Evolutionary conservation across 2,797 vertebrate genomes (phyloP).

Genomic region (Streptopelia turtur): DNA sequence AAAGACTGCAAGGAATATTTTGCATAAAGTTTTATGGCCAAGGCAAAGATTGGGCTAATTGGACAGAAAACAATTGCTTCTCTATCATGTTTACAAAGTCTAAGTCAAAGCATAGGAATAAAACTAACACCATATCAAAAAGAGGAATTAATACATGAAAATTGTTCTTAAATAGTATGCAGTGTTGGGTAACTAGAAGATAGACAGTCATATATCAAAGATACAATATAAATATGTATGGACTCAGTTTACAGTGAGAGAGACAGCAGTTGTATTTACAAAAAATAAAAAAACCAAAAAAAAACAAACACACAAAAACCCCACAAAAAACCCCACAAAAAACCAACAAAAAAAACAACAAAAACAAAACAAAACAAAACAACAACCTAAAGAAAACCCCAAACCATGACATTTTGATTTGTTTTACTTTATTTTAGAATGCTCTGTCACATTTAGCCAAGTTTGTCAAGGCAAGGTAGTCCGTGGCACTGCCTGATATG

Average conservation of each 20-base stretch:
- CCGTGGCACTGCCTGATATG: not conserved
- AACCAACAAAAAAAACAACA: not conserved
- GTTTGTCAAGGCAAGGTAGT: not conserved
- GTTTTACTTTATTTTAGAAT: not conserved
- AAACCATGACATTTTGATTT: not conserved
- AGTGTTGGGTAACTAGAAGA: not conserved
- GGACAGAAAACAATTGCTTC: slow-evolving; percentile 73
- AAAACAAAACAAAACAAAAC: too few species aligned
- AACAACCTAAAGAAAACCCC: too few species aligned
- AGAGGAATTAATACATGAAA: slow-evolving; percentile 4
- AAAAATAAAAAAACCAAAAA: not conserved
- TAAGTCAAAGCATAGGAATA: slow-evolving; percentile 43
- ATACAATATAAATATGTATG: not conserved
- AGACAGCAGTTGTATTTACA: not conserved
- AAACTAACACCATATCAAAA: slow-evolving; percentile 55
- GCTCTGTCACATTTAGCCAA: not conserved
- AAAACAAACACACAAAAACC: too few species aligned
- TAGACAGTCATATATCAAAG: not conserved
- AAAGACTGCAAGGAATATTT: slow-evolving; percentile 66
- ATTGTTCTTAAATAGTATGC: not conserved
- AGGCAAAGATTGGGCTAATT: slow-evolving; percentile 73
- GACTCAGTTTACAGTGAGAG: not conserved
- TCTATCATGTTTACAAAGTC: slow-evolving; percentile 70
- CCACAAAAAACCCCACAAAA: not conserved
- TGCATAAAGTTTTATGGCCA: slow-evolving; percentile 76